Evolutionary conservation across 2,113 vertebrate species (phyloP).

Genomic region (Progne subis): DNA sequence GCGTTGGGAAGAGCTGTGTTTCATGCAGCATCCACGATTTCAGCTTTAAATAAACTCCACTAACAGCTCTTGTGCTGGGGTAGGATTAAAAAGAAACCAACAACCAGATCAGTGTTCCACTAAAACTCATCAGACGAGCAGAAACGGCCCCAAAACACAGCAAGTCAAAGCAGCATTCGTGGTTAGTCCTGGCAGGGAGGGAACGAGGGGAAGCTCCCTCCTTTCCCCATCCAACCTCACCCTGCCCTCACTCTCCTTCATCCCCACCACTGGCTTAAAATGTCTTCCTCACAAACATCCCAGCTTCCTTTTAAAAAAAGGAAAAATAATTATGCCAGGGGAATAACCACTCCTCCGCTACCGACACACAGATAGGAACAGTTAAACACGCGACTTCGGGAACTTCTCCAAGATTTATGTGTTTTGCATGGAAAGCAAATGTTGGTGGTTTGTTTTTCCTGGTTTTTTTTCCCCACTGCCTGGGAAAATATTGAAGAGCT

Average conservation of each 20-base stretch:
- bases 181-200: neutral
- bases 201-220: neutral
- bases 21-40: neutral
- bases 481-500: constrained; percentile 56
- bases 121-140: neutral
- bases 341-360: neutral
- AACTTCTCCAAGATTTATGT: constrained; percentile 62
- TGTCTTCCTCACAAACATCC: neutral
- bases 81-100: neutral
- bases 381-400: neutral
- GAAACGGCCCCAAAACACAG: neutral
- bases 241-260: neutral
- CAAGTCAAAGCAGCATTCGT: neutral
- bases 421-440: constrained; percentile 66
- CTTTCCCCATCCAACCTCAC: neutral
- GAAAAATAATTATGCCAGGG: neutral
- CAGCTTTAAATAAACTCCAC: constrained; percentile 7
- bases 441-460: neutral
- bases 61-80: neutral
- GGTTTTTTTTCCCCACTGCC: neutral
- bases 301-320: neutral
- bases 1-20: neutral
- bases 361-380: neutral
- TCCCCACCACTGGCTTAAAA: neutral
- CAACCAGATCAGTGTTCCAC: neutral